Base-by-base conservation (phyloP, 2,113 vertebrate genomes). In the Cnemophilus loriae region DNA sequence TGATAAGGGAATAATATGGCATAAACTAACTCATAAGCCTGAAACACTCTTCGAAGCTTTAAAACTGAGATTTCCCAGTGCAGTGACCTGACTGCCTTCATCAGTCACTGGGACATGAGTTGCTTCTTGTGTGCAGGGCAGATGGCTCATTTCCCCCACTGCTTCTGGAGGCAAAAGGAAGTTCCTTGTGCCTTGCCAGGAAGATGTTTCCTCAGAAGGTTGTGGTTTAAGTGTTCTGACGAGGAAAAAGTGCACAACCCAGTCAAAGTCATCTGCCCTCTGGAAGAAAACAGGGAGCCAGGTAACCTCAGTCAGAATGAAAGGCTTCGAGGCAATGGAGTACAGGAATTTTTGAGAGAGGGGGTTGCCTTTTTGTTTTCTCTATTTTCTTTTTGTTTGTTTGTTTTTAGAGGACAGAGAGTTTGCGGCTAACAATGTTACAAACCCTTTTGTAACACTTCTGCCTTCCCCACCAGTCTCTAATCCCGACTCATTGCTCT, bases 401-500 rank as follows among this genome's bases (percentile, higher is more conserved):
- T 71, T n/a, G 13, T 27, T 52, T 10, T n/a, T 37, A 32, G 4
- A 11, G 18, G 22, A 76, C 27, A 56, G 32, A 18, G 55, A 27
- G 21, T 21, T 42, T 26, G 30, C 41, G 27, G 27, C 50, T 56
- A 35, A 41, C 8, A 30, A 41, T 2, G 0, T n/a, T 81, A 39
- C 24, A 92, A 64, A 70, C 13, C 22, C 11, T 22, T 56, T 56
- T 19, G 3, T 47, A 68, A 70, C 27, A 42, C 3, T 59, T 57
- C 68, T 70, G 33, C 56, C 53, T 68, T 84, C 64, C 23, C 5
- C 6, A 39, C 8, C 15, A 44, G 24, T 20, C 55, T 57, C 42
- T 32, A 73, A 26, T 20, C 18, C 18, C 0, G 0, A 27, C 46
- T 35, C 8, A 5, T 41, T n/a, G 8, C n/a, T 76, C 22, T 47